These are phyloP conservation scores for Gephyroberyx darwinii DNA, from an alignment of 2,797 vertebrate genomes.

Conservation along the genomic window DNA sequence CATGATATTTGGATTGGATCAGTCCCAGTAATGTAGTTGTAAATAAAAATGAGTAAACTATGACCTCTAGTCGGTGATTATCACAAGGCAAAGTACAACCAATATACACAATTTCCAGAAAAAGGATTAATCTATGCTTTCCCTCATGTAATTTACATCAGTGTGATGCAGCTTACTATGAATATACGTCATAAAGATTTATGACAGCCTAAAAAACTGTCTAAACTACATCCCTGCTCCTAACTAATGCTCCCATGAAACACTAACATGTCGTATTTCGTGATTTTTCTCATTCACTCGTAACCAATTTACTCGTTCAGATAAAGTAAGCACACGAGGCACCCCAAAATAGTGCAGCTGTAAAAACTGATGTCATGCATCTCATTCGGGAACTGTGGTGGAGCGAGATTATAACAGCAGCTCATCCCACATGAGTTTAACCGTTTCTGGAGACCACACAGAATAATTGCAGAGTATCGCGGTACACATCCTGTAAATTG, in stretches of 20 bases:
- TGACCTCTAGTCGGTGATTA: not conserved
- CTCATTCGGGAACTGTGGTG: constrained; percentile 38
- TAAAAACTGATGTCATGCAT: constrained; percentile 69
- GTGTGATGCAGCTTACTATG: not conserved
- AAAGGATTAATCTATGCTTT: not conserved
- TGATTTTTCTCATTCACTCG: constrained; percentile 50
- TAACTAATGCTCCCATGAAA: not conserved
- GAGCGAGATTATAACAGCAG: constrained; percentile 48
- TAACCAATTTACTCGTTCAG: constrained; percentile 50
- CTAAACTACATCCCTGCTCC: too few relatives aligned
- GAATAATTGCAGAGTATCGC: constrained; percentile 66
- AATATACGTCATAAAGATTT: too few relatives aligned
- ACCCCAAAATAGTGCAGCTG: constrained; percentile 51
- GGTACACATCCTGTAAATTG: constrained; percentile 58
- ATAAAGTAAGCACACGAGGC: constrained; percentile 47
- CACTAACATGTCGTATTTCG: not conserved
- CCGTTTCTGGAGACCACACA: constrained; percentile 68
- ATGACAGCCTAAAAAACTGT: too few relatives aligned
- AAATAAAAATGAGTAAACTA: constrained; percentile 6
- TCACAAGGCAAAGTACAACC: not conserved
- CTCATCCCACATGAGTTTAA: constrained; percentile 55
- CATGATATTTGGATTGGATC: not conserved
- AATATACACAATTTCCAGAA: not conserved
- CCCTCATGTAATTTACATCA: constrained; percentile 1
- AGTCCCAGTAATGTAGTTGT: not conserved